phyloP scores from a whole-genome alignment of 2,888 invertebrate genomes.

The Aporophyla lueneburgensis region DNA sequence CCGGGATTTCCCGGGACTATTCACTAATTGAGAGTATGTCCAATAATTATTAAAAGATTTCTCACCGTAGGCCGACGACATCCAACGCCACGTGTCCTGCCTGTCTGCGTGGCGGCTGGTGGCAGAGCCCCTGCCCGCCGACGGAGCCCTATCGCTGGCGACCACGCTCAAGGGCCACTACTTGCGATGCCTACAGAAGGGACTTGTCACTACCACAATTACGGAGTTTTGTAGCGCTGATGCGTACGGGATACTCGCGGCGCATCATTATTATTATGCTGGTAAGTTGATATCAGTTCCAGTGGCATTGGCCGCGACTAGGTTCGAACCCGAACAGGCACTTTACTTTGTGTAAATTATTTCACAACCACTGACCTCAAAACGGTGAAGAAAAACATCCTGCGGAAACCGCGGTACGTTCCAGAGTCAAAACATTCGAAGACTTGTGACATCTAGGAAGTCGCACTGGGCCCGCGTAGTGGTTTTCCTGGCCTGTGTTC shows the following conservation, averaged over 20 bases:
- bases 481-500: not conserved
- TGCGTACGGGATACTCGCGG: constrained; percentile 95
- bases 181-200: constrained; percentile 89
- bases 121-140: constrained; percentile 91
- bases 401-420: too few relatives aligned
- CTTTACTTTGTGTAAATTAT: too few relatives aligned
- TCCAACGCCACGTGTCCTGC: constrained; percentile 96
- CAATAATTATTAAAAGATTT: not conserved
- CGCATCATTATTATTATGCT: constrained; percentile 92
- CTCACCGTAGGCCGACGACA: constrained; percentile 92
- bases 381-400: too few relatives aligned
- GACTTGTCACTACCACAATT: constrained; percentile 87
- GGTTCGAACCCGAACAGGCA: too few relatives aligned
- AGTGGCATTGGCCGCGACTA: too few relatives aligned
- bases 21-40: not conserved
- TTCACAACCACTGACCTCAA: too few relatives aligned
- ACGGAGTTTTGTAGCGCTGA: constrained; percentile 95
- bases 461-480: too few relatives aligned
- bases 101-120: constrained; percentile 94
- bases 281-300: constrained; percentile 70
- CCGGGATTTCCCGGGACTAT: too few relatives aligned
- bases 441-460: too few relatives aligned
- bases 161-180: constrained; percentile 92
- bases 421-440: too few relatives aligned
- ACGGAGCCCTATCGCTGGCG: constrained; percentile 91